These are phyloP conservation scores for Chinchilla lanigera DNA, from an alignment of 2,113 vertebrate genomes.

Conservation along the genomic window DNA sequence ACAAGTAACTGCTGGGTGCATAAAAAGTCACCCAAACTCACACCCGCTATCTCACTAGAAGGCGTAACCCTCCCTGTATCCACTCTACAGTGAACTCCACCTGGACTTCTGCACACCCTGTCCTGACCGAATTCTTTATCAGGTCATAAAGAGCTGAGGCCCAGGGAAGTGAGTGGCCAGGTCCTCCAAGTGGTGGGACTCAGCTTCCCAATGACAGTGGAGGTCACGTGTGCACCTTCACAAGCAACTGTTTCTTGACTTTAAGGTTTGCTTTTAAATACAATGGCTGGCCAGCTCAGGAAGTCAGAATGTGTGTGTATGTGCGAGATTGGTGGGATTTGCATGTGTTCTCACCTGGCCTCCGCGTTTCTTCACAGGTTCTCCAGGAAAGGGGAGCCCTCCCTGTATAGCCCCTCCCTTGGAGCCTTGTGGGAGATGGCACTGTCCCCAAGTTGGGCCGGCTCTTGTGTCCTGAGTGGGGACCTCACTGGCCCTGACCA, in stretches of 20 bases:
- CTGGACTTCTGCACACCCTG: background rate
- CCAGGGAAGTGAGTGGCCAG: background rate
- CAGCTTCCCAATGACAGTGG: background rate
- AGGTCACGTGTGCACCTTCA: background rate
- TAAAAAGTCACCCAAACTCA: background rate
- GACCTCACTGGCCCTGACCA: conserved; percentile 62
- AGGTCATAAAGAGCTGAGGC: background rate
- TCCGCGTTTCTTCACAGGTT: background rate
- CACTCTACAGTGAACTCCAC: background rate
- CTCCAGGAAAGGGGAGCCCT: background rate
- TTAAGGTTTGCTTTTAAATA: conserved; percentile 2
- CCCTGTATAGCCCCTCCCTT: background rate
- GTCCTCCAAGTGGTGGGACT: background rate
- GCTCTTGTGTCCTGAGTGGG: background rate
- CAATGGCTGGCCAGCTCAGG: background rate
- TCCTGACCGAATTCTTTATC: background rate
- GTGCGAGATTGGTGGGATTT: background rate
- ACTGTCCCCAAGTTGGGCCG: too few relatives aligned
- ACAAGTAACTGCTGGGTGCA: background rate
- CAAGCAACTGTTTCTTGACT: background rate
- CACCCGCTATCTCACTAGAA: background rate
- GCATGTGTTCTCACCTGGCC: background rate
- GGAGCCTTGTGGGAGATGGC: background rate
- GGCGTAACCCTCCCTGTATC: background rate
- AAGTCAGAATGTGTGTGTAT: background rate